Base-by-base conservation (phyloP, 2,113 vertebrate species). In the Anoplopoma fimbria region DNA sequence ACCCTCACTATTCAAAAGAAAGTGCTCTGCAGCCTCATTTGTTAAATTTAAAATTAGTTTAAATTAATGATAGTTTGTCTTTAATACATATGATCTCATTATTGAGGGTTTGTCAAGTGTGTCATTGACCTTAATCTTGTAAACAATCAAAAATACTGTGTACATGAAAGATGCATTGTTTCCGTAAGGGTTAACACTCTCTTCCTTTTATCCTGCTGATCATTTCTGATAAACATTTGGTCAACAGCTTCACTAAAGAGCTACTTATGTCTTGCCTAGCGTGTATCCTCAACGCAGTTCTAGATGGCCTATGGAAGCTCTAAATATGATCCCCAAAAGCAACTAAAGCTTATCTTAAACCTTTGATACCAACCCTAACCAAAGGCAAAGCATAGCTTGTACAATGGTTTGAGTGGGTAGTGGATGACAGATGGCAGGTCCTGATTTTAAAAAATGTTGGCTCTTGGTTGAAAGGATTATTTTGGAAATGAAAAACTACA, bases 381-480 rank as follows among this genome's bases (percentile, higher is more conserved):
- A 4, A 13, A 55, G 40, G 38, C 67, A 47, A 17, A 68, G 36
- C 14, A 61, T 23, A 15, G 29, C 38, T 77, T n/a, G 17, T 40
- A 55, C 23, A 25, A 27, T 65, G 34, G 31, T 49, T 25, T 67
- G 65, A 36, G 25, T 33, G 40, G 15, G 6, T 21, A 42, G 21
- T 47, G 36, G 63, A 47, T 31, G 61, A 36, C 74, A 82, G 61
- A 79, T 79, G 70, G 64, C n/a, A 42, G 74, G n/a, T 62, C 53
- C 79, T 58, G 40, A 79, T 74, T 33, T 27, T 63, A 57, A 67
- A 21, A 67, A 65, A 57, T 31, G 17, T 69, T 76, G 68, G 53
- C 49, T 58, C 71, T 15, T 40, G n/a, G 31, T 71, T 71, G 27
- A 61, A 65, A 33, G 42, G 60, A 61, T 45, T 73, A 60, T 74